Evolutionary conservation across 2,797 vertebrate genomes (phyloP), one percentile per base, ranked within the genome.

Genomic region (Protonibea diacanthus): DNA sequence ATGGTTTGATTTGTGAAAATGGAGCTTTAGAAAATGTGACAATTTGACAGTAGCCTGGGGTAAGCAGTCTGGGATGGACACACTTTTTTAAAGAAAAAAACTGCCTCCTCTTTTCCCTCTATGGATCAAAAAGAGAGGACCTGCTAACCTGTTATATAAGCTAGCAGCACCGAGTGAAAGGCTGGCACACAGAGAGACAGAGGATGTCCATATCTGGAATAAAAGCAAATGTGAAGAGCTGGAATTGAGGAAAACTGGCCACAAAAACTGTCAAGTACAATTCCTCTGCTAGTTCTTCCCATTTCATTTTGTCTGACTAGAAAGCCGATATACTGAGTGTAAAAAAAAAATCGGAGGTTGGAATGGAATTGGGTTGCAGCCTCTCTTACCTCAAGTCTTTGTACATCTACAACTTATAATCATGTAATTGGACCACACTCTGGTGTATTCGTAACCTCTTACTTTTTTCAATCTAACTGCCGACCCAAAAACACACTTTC

Each of bases 1-100:
- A 79, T 55, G 60, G 74, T 78, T 80, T 83, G 86, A 90, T 87
- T 89, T 83, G 73, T 69, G 63, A 74, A 85, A 87, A 83, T 58
- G 29, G 71, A 87, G 64, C 47, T 81, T 82, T 80, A 78, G 64
- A 87, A 85, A 88, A 81, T 80, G 76, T 79, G 85, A 89, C 82
- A 89, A 57, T 81, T 76, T 81, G 85, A 90, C 87, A 89, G 73
- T 81, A 78, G 87, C 89, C 88, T 27, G 49, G 78, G 87, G 88
- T 78, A 38, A 85, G 76, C 40, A 33, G 65, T 75, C 40, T 60
- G 65, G 75, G 81, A 81, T 49, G 25, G 47, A 64, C 70, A 56
- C 17, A 57, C 38, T 68, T 78, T 38, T 38, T 25, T 60, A 3
- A 33, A 47, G 20, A 38, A 33, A 33, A 33, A 73, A 47, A 78